Base-by-base conservation (phyloP, 2,113 vertebrate genomes). In the Burhinus bistriatus region DNA sequence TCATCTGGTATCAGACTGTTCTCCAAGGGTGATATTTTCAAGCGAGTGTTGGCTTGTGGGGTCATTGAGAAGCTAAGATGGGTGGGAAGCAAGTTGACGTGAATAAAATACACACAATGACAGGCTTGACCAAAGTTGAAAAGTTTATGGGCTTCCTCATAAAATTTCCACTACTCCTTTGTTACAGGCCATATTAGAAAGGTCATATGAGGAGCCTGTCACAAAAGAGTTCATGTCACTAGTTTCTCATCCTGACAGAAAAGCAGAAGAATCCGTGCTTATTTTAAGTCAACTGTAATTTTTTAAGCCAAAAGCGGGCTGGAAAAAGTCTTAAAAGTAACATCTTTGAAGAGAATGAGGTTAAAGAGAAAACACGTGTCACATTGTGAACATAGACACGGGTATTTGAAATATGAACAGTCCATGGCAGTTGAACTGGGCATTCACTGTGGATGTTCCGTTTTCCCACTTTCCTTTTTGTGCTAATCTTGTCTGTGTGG, bases 321-420 rank as follows among this genome's bases (percentile, higher is more conserved):
- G n/a, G 3, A 11, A 15, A 18, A 68, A 25, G 11, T 59, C 51
- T 82, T 80, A 40, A 64, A 83, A 88, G 23, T 61, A 85, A 40
- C 26, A 15, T 29, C 21, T 81, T 59, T 83, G 34, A 71, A 10
- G n/a, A 55, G n/a, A 58, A 72, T 17, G 3, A 21, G 11, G 20
- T 72, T 79, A 42, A 83, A 54, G 51, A 78, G 69, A 81, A 87
- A 91, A 40, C 2, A 5, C 15, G 19, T 11, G 25, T 52, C 3
- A 3, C 12, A 14, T 82, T 45, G 22, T 0, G 1, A 76, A 75
- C 3, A 1, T 30, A 94, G 58, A 36, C 30, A 55, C 11, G 0
- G 1, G 9, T 40, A 32, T 62, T 40, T 79, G 70, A 79, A 79
- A 72, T 27, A 30, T 1, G 9, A 42, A n/a, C 15, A 75, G 3